Conservation (phyloP, 2,113 vertebrate species). For the Psettodes erumei region DNA sequence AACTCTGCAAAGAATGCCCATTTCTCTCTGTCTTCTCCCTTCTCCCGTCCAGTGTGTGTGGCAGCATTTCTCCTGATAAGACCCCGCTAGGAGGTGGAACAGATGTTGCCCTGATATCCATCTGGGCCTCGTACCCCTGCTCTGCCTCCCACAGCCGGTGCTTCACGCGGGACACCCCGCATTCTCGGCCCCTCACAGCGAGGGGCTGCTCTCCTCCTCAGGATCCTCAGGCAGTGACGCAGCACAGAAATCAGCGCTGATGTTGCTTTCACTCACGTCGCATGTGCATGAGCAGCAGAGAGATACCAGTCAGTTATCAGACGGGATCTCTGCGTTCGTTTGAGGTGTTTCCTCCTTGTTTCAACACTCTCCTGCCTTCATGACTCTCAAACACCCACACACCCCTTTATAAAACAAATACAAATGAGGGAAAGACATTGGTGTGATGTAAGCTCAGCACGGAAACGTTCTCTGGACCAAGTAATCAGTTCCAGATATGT, state of each 20-base stretch:
- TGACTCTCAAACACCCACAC: constrained; percentile 34
- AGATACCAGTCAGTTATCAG: constrained; percentile 45
- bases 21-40: constrained; percentile 51
- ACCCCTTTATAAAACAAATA: constrained; percentile 52
- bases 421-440: constrained; percentile 26
- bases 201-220: background rate
- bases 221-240: constrained; percentile 27
- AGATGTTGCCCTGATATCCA: constrained; percentile 83
- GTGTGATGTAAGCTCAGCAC: constrained; percentile 47
- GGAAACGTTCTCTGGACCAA: constrained; percentile 31
- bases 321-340: constrained; percentile 31
- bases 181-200: constrained; percentile 46
- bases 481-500: constrained; percentile 45
- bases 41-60: constrained; percentile 58
- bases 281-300: background rate
- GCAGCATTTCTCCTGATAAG: constrained; percentile 75
- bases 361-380: constrained; percentile 50
- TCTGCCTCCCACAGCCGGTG: constrained; percentile 66
- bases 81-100: constrained; percentile 75
- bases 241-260: constrained; percentile 31
- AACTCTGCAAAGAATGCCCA: constrained; percentile 74
- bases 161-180: constrained; percentile 38
- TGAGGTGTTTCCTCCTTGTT: constrained; percentile 60
- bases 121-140: constrained; percentile 75
- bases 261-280: constrained; percentile 27